Base-by-base conservation (phyloP, 2,113 vertebrate species). In the Centropristis striata region DNA sequence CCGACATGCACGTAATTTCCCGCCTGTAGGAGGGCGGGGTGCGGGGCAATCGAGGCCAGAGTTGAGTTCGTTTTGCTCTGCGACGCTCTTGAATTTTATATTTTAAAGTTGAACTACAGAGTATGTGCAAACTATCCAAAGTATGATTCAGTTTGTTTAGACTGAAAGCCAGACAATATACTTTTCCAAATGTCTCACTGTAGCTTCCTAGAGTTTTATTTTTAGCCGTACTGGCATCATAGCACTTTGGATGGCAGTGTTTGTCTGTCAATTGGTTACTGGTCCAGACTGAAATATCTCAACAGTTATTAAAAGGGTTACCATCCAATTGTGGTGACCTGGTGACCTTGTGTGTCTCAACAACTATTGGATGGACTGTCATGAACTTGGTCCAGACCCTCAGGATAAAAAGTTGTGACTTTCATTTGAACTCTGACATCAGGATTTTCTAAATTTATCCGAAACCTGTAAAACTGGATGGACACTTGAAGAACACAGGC, bases 1-100 rank as follows among this genome's bases (percentile, higher is more conserved):
- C 11, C 14, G 61, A 80, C 84, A 73, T 87, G 73, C 69, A 71
- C 55, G 77, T 84, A 4, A 28, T 77, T 70, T 23, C 28, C 27
- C 9, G 32, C 65, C 74, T 46, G 23, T 36, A 54, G 8, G 6
- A 74, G 47, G 20, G 51, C 25, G 23, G 27, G 8, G n/a, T 2
- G 49, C 3, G 13, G 69, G 68, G 51, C 65, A 36, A 70, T 66
- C 21, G 39, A 86, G 84, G 75, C 54, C 58, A 75, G 4, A 15
- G 42, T 46, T 64, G 32, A 4, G 55, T 53, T 70, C 44, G 5
- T 55, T 66, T 32, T 15, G 27, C 8, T 50, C 47, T 67, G 58
- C 57, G 37, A 61, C 57, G 7, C 21, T 50, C 6, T 32, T 51
- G n/a, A 16, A 39, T 50, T 44, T 77, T 2, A 12, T 21, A 28